Conservation (phyloP, 1,140 invertebrate genomes). For the Rhizoglyphus robini region DNA sequence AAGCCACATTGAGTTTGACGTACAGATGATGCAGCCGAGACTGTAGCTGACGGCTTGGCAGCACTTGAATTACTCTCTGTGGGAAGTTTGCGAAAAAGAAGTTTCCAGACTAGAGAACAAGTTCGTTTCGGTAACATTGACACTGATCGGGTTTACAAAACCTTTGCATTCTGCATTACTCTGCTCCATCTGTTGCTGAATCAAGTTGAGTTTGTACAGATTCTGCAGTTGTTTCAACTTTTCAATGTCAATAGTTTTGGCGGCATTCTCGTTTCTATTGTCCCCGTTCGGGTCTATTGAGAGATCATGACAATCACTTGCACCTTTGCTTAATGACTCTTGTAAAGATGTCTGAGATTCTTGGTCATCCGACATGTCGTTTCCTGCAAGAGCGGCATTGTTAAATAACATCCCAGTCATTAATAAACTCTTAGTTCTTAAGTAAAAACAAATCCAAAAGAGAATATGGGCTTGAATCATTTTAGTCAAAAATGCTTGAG, state of each 20-base stretch:
- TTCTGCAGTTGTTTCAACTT: slow-evolving; percentile 12
- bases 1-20: not conserved
- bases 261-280: not conserved
- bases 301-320: not conserved
- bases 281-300: not conserved
- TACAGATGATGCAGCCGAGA: not conserved
- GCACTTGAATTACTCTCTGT: not conserved
- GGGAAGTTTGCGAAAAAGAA: too few species aligned
- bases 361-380: not conserved
- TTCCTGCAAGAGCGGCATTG: not conserved
- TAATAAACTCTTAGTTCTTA: too few species aligned
- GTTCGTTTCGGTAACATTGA: too few species aligned
- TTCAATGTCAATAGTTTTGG: not conserved
- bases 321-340: not conserved
- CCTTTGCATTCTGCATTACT: not conserved
- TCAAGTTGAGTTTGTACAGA: not conserved
- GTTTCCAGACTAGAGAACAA: too few species aligned
- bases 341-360: not conserved
- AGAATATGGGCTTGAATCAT: too few species aligned
- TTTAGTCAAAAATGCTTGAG: too few species aligned
- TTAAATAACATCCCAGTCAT: too few species aligned
- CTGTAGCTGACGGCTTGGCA: not conserved
- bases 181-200: not conserved
- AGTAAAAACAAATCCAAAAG: too few species aligned
- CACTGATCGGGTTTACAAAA: not conserved